Evolutionary conservation across 2,113 vertebrate genomes (phyloP).

Genomic region (Cathartes aura): DNA sequence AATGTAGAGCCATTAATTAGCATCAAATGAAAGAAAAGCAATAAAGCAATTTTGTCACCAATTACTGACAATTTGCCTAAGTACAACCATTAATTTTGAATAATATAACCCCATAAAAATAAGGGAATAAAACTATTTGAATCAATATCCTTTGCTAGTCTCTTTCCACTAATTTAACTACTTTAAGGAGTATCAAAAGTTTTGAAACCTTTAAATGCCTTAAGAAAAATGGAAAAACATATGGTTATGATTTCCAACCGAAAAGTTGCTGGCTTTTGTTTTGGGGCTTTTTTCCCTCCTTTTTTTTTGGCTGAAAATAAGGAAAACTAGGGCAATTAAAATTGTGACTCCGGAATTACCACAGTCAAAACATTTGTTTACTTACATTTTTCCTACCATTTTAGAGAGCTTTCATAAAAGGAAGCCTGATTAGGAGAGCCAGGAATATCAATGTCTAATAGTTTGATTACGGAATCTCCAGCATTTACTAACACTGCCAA

Average conservation of each 20-base stretch:
- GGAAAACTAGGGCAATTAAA: neutral
- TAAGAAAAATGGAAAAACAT: slow-evolving; percentile 28
- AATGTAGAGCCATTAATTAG: slow-evolving; percentile 70
- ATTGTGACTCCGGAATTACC: neutral
- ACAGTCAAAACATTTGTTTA: neutral
- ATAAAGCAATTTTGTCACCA: slow-evolving; percentile 78
- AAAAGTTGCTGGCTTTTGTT: neutral
- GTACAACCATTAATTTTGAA: slow-evolving; percentile 75
- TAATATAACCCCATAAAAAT: slow-evolving; percentile 72
- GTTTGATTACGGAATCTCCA: neutral
- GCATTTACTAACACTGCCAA: neutral
- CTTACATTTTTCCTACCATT: neutral
- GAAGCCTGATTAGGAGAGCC: neutral
- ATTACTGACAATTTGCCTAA: slow-evolving; percentile 80
- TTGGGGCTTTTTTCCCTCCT: neutral
- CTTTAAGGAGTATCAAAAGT: slow-evolving; percentile 31
- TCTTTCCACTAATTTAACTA: slow-evolving; percentile 43
- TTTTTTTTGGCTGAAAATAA: neutral
- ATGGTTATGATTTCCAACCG: neutral
- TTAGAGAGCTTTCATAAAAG: neutral
- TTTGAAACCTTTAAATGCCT: neutral
- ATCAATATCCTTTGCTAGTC: slow-evolving; percentile 60
- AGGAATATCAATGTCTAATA: neutral
- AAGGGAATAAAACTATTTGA: slow-evolving; percentile 61
- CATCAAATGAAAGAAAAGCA: slow-evolving; percentile 77